A percentile compares a stretch with the other conserved stretches of the same genome.
Evolutionary conservation across 2,113 vertebrate genomes (phyloP).

Genomic region (Oryzias javanicus): DNA sequence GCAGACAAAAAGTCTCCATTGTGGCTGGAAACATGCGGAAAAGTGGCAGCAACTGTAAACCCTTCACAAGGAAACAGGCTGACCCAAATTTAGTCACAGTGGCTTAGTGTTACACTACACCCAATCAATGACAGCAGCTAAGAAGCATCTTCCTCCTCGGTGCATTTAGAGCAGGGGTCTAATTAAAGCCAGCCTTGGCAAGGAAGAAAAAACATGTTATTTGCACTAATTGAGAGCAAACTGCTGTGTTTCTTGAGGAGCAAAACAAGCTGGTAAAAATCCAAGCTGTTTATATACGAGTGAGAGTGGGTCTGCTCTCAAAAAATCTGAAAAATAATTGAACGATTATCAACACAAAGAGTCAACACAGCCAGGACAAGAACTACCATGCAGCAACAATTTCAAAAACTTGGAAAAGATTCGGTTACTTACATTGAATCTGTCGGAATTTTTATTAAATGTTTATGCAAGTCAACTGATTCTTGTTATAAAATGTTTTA

Average conservation of each 20-base stretch:
- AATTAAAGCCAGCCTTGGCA: constrained; percentile 40
- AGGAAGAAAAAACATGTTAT: constrained; percentile 9
- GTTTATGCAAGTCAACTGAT: no score
- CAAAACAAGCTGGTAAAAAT: constrained; percentile 3
- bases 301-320: constrained; percentile 2
- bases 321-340: neutral
- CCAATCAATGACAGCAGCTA: constrained; percentile 44
- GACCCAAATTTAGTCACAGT: constrained; percentile 58
- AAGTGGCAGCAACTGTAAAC: constrained; percentile 16
- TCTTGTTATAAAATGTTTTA: no score
- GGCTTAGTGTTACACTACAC: constrained; percentile 21
- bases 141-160: constrained; percentile 28
- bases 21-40: constrained; percentile 18
- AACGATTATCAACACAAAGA: constrained; percentile 1
- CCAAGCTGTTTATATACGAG: constrained; percentile 3
- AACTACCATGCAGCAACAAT: neutral
- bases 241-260: neutral
- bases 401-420: no score
- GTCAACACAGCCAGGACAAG: neutral
- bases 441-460: no score
- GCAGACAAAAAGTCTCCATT: constrained; percentile 1
- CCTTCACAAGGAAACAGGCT: constrained; percentile 37
- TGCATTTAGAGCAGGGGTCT: constrained; percentile 15
- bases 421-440: no score
- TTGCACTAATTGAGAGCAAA: constrained; percentile 20